Evolutionary conservation across 2,888 invertebrate species (phyloP), one percentile per base, ranked within the genome.

Genomic region (Bellardia pandia): DNA sequence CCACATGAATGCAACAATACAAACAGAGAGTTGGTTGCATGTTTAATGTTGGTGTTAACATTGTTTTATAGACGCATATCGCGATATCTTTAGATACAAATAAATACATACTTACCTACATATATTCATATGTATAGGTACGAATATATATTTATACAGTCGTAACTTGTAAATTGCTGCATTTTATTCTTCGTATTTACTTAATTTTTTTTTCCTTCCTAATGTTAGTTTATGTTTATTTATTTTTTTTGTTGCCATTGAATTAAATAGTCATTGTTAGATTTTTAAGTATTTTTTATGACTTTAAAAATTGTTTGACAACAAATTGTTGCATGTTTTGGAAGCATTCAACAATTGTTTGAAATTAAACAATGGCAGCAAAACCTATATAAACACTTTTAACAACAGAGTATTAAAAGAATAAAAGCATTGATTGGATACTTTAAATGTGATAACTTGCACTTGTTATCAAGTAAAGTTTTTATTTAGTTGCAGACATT

Each of bases 291-390:
- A 40, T 66, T 16, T 66, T 76, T 66, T 53, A 64, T 66, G 75
- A 51, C 33, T 30, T 13, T 64, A 51, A 48, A 60, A 60, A 64
- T 48, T 51, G 75, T 76, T 76, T 76, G 75, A 76, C 37, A 64
- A 76, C 75, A 76, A 76, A 64, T 76, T 76, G 75, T 51, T 64
- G 51, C 62, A 64, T 64, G 51, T 76, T 75, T 62, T 71, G 33
- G 9, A 71, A 71, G 16, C 53, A 53, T 13, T 16, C 37, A 16
- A 56, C 71, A 72, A 56, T 72, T 72, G 40, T 72, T 56, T 56
- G 7, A 72, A 40, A 42, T 56, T 23, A 13, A 53, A 72, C 71
- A 72, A 56, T 40, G 40, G 56, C 13, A 40, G 40, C 56, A 56
- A 23, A 16, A 40, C 6, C 37, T 56, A 30, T 7, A 16, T 14